Evolutionary conservation across 1,140 invertebrate genomes (phyloP).

Genomic region (Euura saliciscinereae): DNA sequence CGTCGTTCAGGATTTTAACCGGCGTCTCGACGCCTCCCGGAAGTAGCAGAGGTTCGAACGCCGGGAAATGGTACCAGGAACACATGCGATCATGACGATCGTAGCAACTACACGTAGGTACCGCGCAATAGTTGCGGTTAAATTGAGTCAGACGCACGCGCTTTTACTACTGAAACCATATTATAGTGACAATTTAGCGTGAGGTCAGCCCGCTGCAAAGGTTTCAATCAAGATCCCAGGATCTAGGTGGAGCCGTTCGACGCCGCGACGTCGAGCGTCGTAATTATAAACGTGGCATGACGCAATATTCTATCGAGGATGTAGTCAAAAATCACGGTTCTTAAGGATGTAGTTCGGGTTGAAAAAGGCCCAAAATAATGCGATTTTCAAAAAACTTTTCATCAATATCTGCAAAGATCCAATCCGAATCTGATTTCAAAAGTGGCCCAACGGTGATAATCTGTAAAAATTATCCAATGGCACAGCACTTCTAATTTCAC

Average conservation of each 20-base stretch:
- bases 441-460: too few species aligned
- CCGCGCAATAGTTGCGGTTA: too few species aligned
- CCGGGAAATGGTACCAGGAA: background rate
- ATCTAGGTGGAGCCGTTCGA: background rate
- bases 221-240: constrained; percentile 4
- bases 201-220: constrained; percentile 3
- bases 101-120: too few species aligned
- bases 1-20: too few species aligned
- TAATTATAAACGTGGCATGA: background rate
- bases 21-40: background rate
- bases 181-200: background rate
- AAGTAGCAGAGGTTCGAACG: background rate
- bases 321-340: too few species aligned
- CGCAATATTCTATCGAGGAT: background rate
- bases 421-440: too few species aligned
- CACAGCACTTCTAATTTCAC: too few species aligned
- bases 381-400: too few species aligned
- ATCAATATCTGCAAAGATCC: too few species aligned
- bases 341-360: too few species aligned
- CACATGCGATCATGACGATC: background rate
- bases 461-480: too few species aligned
- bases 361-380: too few species aligned
- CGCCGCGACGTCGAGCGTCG: background rate
- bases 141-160: background rate
- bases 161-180: background rate